Conservation (phyloP, 2,113 vertebrate species). For the Mesocricetus auratus region DNA sequence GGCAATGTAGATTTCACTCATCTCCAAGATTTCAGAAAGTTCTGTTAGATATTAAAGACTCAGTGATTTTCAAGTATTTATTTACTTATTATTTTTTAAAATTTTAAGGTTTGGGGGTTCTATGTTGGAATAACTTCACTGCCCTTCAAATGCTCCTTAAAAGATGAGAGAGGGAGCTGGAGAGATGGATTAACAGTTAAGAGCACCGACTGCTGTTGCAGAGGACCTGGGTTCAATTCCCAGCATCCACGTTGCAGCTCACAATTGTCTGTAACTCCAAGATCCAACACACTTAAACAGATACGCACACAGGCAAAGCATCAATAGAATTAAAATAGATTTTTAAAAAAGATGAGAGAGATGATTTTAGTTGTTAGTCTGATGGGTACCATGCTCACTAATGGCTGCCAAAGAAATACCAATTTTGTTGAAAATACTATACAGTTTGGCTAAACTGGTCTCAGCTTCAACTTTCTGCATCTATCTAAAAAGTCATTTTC, state of each 20-base stretch:
- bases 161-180: neutral
- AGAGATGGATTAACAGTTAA: neutral
- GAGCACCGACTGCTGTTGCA: neutral
- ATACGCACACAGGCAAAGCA: neutral
- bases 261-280: neutral
- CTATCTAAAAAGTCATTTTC: neutral
- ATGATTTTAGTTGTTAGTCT: neutral
- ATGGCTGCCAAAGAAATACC: neutral
- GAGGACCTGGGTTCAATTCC: neutral
- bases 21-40: neutral
- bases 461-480: neutral
- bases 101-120: neutral
- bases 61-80: neutral
- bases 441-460: constrained; percentile 43
- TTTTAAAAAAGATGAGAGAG: neutral
- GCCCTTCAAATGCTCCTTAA: neutral
- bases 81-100: neutral
- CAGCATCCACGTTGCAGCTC: neutral
- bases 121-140: neutral
- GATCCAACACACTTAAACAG: neutral
- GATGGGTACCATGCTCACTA: neutral
- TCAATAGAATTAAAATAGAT: neutral
- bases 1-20: neutral
- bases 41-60: neutral
- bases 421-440: constrained; percentile 14